Base-by-base conservation (phyloP, 2,888 invertebrate species). In the Drosophila putrida region DNA sequence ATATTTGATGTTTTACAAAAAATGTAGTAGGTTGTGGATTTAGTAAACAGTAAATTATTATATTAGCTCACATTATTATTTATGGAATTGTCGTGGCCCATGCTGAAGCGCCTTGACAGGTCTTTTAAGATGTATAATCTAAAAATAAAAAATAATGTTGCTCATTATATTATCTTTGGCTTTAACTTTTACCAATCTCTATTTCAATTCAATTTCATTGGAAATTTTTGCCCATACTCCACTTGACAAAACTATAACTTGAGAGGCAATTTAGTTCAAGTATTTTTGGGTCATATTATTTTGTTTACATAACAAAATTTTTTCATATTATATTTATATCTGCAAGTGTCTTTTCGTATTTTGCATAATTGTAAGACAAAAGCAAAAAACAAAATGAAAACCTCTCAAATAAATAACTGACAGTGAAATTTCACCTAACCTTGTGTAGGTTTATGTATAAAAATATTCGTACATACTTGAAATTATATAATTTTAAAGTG, bases 351-450 rank as follows among this genome's bases (percentile, higher is more conserved):
- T 66, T 33, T 65, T 57, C 58, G 36, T 27, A 43, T 60, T 71
- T 71, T 59, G 55, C 75, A 80, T 80, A 75, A 72, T 68, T 60
- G 67, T 50, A 62, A 59, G 31, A 59, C 13, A 55, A 60, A 67
- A 51, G 57, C 31, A 51, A 39, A 43, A 63, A 59, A 44, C 43
- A 27, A 61, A 60, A 68, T 31, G 50, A 61, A 77, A 71, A 68
- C 64, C 49, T 50, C 47, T 72, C 38, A 27, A 66, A 57, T 62
- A 69, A 67, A 61, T 44, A 49, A 46, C 36, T 62, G 65, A 58
- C 57, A 61, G 76, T 80, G 71, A 79, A 80, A 80, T 76, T 78
- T 47, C 62, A 50, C 35, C 46, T 60, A 36, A 66, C 47, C 65
- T 61, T 67, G 61, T 51, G 31, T n/a, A 39, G 46, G 39, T 61